Evolutionary conservation across 2,797 vertebrate genomes (phyloP), one percentile per base, ranked within the genome.

Genomic region (Brachymystax lenok): DNA sequence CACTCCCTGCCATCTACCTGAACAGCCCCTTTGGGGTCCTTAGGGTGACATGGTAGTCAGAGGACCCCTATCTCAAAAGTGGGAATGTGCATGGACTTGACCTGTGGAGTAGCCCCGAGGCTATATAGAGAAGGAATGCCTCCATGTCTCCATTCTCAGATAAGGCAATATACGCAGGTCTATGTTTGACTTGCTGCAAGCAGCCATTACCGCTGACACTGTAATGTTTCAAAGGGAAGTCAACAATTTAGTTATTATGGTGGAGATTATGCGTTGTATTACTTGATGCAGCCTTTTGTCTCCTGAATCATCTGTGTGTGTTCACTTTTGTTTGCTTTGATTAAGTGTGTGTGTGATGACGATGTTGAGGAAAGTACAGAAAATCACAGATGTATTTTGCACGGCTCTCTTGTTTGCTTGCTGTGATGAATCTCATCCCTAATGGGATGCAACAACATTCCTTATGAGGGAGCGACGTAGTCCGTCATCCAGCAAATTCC

Each of bases 371-470:
- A 77, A 70, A 51, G 76, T 74, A 81, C 77, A 83, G 83, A 80
- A 90, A 86, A 85, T 77, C 77, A 84, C 82, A 85, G 82, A 85
- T 90, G 85, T 30, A 82, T 92, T 93, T 93, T 93, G 86, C 89
- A 88, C 73, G 77, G 84, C 86, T 89, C 87, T 86, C 81, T 90
- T 92, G 83, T 90, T 91, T 89, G 86, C 87, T 84, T 78, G 82
- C 88, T 80, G 84, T 91, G 90, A 92, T 93, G 86, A 93, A 93
- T 93, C 87, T 91, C 82, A 87, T 91, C 88, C 86, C 88, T 94
- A 92, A 94, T 94, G 92, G 93, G 92, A 93, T 88, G 88, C 80
- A 91, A 89, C 90, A 91, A 92, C 77, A 75, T 89, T 91, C 86
- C 87, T 88, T 90, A 88, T 86, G 82, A 90, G 86, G 90, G 86